Base-by-base conservation (phyloP, 2,113 vertebrate genomes). In the Tupaia tana region DNA sequence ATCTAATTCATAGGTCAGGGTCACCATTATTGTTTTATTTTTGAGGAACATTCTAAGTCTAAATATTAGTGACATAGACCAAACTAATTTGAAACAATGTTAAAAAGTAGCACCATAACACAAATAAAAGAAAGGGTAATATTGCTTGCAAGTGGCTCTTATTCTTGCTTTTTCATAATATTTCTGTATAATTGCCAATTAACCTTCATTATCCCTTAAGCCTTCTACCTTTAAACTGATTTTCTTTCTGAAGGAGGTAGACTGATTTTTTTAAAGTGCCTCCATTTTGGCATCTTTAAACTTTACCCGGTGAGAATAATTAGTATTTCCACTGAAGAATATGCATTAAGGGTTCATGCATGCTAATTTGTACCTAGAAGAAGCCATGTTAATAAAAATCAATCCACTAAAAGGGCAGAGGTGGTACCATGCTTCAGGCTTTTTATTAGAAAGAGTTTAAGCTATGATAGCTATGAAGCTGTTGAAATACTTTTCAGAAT, bases 171-270 rank as follows among this genome's bases (percentile, higher is more conserved):
- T 87, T 89, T 63, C 14, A 54, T 94, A 86, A 34, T 95, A 96
- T 92, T 96, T 90, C 56, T 89, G 9, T 52, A 74, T 95, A 97
- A 98, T 86, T 97, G 84, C 78, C 67, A 88, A 97, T 98, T 98
- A 97, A 93, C 56, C 63, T 98, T 98, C 56, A 56, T 91, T 88
- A 93, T 12, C 24, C 89, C 22, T 86, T 78, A 96, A 95, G 85
- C 86, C 12, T 9, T 95, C 95, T 97, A 67, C 24, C 20, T 96
- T 34, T 56, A 89, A 64, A 89, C 20, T 92, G 15, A 58, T 67
- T 97, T 91, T 14, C 2, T 77, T 88, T 58, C 59, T 52, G 11
- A 97, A 95, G 24, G 31, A n/a, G 5, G 2, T 31, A 86, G 13
- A 58, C 20, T 73, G 34, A 12, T 12, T 77, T 66, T 56, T 73